phyloP scores from a whole-genome alignment of 2,113 vertebrate genomes.

The Regulus satrapa region DNA sequence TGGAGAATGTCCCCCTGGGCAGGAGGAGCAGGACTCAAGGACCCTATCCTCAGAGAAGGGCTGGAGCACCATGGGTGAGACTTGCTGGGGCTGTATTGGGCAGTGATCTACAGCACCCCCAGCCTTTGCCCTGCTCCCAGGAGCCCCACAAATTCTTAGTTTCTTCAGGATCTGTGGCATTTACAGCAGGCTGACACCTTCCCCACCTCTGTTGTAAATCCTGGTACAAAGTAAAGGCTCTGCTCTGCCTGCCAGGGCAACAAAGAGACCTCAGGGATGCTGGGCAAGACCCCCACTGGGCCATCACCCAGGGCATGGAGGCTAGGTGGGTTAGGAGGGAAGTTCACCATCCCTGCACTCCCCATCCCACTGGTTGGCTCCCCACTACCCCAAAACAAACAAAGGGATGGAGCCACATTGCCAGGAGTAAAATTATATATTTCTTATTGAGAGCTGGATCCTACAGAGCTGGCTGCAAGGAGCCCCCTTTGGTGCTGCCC shows the following conservation, averaged over 20 bases:
- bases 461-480: not conserved
- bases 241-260: rapidly evolving
- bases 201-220: not conserved
- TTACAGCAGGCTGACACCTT: not conserved
- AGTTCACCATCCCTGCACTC: not conserved
- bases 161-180: rapidly evolving
- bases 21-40: not conserved
- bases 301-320: not conserved
- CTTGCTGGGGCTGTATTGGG: not conserved
- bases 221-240: not conserved
- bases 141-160: not conserved
- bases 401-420: not conserved
- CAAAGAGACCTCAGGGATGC: not conserved
- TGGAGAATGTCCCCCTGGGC: not conserved
- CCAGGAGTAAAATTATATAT: not conserved
- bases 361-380: rapidly evolving
- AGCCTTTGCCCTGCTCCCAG: not conserved
- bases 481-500: not conserved
- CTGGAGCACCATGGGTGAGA: not conserved
- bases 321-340: not conserved
- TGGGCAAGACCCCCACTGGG: not conserved
- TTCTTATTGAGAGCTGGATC: not conserved
- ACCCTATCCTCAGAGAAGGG: not conserved
- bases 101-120: not conserved
- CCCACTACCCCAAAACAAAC: not conserved